Evolutionary conservation across 2,797 vertebrate species (phyloP).

Genomic region (Fistularia tabacaria): DNA sequence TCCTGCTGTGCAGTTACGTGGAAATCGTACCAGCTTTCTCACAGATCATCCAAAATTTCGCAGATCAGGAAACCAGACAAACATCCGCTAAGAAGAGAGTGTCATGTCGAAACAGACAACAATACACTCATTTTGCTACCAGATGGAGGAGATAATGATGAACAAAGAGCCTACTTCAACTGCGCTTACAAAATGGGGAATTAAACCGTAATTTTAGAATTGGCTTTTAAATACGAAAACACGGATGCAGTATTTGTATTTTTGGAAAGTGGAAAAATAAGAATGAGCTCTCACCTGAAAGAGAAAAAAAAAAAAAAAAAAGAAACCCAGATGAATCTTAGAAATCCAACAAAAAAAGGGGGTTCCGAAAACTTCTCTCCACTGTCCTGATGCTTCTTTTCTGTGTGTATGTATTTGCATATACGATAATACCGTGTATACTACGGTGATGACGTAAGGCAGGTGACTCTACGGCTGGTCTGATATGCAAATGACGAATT

Average conservation of each 20-base stretch:
- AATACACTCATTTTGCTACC: no score
- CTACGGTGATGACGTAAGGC: conserved; percentile 1
- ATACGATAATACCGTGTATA: not conserved
- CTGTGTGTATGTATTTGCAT: not conserved
- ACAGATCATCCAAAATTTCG: no score
- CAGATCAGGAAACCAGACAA: no score
- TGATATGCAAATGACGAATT: conserved; percentile 53
- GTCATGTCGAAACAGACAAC: no score
- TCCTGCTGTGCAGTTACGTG: no score
- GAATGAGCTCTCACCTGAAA: conserved; percentile 51
- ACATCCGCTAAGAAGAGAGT: no score
- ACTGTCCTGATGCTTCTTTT: conserved; percentile 6
- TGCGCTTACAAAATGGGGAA: no score
- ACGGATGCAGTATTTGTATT: not conserved
- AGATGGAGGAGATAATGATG: no score
- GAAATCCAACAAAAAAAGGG: conserved; percentile 6
- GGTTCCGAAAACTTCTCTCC: not conserved
- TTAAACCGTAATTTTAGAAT: no score
- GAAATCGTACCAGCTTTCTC: no score
- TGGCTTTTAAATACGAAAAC: no score
- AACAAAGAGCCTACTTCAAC: no score
- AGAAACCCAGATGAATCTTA: conserved; percentile 1
- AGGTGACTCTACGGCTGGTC: conserved; percentile 29
- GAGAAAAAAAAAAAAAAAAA: conserved; percentile 22
- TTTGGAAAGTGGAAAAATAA: not conserved